Evolutionary conservation across 1,140 invertebrate species (phyloP).

Genomic region (Colletes gigas): DNA sequence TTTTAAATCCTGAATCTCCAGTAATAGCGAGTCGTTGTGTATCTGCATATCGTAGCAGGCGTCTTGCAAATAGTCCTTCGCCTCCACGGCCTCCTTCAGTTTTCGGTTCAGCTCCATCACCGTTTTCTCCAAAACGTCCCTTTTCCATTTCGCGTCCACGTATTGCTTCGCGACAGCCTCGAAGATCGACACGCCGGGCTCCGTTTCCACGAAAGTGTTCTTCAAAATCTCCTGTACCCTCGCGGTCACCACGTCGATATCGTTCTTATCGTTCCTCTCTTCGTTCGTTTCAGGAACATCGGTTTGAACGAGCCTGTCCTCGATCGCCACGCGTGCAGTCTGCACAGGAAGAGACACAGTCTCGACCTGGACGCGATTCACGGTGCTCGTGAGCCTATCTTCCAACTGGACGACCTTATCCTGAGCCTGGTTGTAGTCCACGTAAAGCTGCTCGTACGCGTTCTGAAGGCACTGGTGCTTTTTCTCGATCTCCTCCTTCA

Average conservation of each 20-base stretch:
- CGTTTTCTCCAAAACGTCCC: constrained; percentile 76
- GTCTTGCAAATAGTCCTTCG: constrained; percentile 72
- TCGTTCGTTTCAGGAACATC: constrained; percentile 6
- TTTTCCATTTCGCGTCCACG: constrained; percentile 75
- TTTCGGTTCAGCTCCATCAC: constrained; percentile 73
- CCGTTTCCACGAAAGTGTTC: constrained; percentile 60
- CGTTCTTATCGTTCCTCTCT: neutral
- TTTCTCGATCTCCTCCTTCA: constrained; percentile 85
- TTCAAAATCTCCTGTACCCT: constrained; percentile 74
- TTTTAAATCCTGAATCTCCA: constrained; percentile 73
- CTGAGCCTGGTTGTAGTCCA: constrained; percentile 74
- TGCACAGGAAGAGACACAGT: constrained; percentile 26
- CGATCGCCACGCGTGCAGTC: constrained; percentile 12
- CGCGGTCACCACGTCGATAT: constrained; percentile 55
- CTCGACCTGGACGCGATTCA: constrained; percentile 19
- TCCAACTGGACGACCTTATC: constrained; percentile 61
- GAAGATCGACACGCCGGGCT: constrained; percentile 68
- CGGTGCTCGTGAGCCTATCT: constrained; percentile 17
- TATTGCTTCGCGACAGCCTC: constrained; percentile 72
- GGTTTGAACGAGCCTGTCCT: constrained; percentile 57
- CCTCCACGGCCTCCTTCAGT: constrained; percentile 69
- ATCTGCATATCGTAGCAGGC: constrained; percentile 76
- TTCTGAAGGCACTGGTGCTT: constrained; percentile 79
- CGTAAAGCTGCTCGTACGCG: constrained; percentile 76
- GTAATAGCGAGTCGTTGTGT: constrained; percentile 73